Percentiles rank a stretch among this genome's conserved stretches.
Evolutionary conservation across 2,888 invertebrate species (phyloP).

Genomic region (Pemphredon lugubris): DNA sequence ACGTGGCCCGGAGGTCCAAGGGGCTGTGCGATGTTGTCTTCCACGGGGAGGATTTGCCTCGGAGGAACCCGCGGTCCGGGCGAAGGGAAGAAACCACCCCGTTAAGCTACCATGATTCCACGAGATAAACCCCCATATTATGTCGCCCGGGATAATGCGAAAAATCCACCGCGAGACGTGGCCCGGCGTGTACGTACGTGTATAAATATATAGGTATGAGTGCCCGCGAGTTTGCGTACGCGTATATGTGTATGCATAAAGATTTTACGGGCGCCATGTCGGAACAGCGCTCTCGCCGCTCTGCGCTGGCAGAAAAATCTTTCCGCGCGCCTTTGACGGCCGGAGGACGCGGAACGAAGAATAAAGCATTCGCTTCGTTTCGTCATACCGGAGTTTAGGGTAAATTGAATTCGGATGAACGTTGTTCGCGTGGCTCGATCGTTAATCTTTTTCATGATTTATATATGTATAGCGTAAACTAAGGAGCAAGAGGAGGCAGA

Average conservation of each 20-base stretch:
- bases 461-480: no score
- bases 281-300: constrained; percentile 12
- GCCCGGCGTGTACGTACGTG: constrained; percentile 20
- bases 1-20: constrained; percentile 57
- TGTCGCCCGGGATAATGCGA: constrained; percentile 67
- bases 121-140: constrained; percentile 71
- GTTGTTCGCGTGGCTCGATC: no score
- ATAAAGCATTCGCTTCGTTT: no score
- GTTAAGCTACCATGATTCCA: constrained; percentile 70
- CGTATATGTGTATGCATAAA: constrained; percentile 27
- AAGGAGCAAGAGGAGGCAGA: no score
- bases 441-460: no score
- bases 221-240: no score
- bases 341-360: neutral
- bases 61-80: constrained; percentile 54
- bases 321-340: neutral
- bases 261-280: constrained; percentile 43
- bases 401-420: no score
- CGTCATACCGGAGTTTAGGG: no score
- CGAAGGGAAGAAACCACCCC: constrained; percentile 55
- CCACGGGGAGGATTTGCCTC: constrained; percentile 64
- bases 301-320: constrained; percentile 13
- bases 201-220: constrained; percentile 14
- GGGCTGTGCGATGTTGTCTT: constrained; percentile 59
- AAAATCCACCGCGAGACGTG: constrained; percentile 56